Evolutionary conservation across 1,140 invertebrate species (phyloP).

Genomic region (Drosophila willistoni): DNA sequence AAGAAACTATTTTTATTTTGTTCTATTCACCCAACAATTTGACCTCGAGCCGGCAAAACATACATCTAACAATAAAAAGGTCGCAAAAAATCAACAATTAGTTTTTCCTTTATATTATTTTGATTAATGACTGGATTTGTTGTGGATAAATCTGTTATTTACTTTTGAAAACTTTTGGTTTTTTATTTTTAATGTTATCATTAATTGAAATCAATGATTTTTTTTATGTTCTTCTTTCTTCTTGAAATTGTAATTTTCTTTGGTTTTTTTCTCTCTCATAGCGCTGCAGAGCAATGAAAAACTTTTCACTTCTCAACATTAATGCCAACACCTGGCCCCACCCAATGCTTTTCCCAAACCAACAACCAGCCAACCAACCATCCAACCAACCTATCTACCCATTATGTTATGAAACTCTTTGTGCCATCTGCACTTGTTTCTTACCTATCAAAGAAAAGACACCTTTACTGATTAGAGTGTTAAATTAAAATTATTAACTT

Average conservation of each 20-base stretch:
- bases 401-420: neutral
- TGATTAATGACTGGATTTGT: too few species aligned
- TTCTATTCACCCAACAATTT: too few species aligned
- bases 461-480: too few species aligned
- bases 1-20: too few species aligned
- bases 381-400: neutral
- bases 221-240: neutral
- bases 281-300: neutral
- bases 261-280: neutral
- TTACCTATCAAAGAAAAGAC: neutral
- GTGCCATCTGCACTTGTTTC: neutral
- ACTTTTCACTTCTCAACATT: slow-evolving; percentile 9
- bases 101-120: too few species aligned
- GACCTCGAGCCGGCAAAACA: too few species aligned
- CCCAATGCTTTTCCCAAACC: neutral
- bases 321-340: slow-evolving; percentile 2
- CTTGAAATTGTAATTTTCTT: neutral
- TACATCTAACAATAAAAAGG: too few species aligned
- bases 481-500: too few species aligned
- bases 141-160: too few species aligned
- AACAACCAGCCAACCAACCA: neutral
- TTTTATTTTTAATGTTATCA: neutral
- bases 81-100: too few species aligned
- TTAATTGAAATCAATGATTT: slow-evolving; percentile 5
- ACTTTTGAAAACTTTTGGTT: too few species aligned